A percentile compares a stretch with the other conserved stretches of the same genome.
Conservation (phyloP, 2,888 invertebrate genomes). For the Auanema freiburgensis region DNA sequence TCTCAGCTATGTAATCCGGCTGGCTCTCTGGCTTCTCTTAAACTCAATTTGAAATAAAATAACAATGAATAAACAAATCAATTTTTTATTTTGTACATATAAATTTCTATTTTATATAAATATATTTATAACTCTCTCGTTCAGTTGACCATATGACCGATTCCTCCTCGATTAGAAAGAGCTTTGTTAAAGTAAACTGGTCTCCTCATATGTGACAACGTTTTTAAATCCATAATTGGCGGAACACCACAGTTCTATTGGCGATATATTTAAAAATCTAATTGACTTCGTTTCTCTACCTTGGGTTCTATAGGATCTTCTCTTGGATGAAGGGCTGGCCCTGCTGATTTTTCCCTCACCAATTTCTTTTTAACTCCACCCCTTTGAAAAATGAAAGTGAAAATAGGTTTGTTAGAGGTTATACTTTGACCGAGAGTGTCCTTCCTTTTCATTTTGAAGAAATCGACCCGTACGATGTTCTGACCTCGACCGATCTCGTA, state of each 20-base stretch:
- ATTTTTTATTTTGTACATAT: no score
- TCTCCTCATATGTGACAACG: conserved; percentile 22
- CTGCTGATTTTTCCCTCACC: conserved; percentile 17
- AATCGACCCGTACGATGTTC: no score
- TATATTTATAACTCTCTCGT: not conserved
- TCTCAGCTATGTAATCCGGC: no score
- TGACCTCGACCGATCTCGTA: no score
- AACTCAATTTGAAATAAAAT: no score
- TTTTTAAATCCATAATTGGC: conserved; percentile 26
- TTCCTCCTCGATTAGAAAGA: conserved; percentile 24
- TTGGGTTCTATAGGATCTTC: not conserved
- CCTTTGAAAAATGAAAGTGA: conserved; percentile 13
- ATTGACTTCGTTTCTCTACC: not conserved
- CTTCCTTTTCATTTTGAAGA: no score
- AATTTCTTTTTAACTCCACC: conserved; percentile 26
- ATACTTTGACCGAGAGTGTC: no score
- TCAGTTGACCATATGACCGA: conserved; percentile 17
- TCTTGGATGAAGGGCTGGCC: conserved; percentile 7
- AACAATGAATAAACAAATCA: no score
- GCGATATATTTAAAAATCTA: conserved; percentile 3
- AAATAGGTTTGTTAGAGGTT: no score
- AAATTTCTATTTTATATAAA: no score
- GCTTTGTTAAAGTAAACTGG: conserved; percentile 28
- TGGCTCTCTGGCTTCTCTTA: no score
- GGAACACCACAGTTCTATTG: conserved; percentile 17